These are phyloP conservation scores for Chelmon rostratus DNA, from an alignment of 2,797 vertebrate genomes.

Conservation along the genomic window DNA sequence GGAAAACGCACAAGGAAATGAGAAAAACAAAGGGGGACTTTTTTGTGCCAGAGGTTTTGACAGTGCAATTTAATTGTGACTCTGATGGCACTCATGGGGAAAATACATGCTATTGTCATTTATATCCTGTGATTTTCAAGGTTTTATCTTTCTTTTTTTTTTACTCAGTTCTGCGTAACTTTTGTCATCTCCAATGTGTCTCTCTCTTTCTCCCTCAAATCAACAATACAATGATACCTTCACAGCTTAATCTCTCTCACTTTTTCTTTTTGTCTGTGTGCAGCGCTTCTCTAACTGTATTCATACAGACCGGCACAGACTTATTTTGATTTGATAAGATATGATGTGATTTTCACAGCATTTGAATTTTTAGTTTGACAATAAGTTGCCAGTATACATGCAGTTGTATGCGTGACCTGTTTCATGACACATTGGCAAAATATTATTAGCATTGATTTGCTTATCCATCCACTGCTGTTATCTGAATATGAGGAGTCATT, in stretches of 20 bases:
- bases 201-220: background rate
- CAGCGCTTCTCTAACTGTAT: background rate
- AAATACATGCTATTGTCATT: constrained; percentile 57
- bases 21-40: constrained; percentile 31
- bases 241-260: background rate
- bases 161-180: background rate
- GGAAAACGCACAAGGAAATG: constrained; percentile 12
- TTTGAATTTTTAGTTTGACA: background rate
- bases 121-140: constrained; percentile 40
- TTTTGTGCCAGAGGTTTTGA: constrained; percentile 37
- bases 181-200: constrained; percentile 12
- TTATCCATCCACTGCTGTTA: background rate
- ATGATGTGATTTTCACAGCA: background rate
- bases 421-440: background rate
- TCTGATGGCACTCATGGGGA: constrained; percentile 43
- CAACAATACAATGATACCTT: background rate
- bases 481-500: background rate
- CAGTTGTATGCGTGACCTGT: too few relatives aligned
- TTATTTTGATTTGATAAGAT: background rate
- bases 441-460: background rate
- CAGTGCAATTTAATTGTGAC: constrained; percentile 54
- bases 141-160: constrained; percentile 31
- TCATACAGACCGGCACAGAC: background rate
- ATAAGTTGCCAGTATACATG: background rate
- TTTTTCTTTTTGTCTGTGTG: background rate